phyloP scores from a whole-genome alignment of 2,888 invertebrate genomes.

The Pocota personata region DNA sequence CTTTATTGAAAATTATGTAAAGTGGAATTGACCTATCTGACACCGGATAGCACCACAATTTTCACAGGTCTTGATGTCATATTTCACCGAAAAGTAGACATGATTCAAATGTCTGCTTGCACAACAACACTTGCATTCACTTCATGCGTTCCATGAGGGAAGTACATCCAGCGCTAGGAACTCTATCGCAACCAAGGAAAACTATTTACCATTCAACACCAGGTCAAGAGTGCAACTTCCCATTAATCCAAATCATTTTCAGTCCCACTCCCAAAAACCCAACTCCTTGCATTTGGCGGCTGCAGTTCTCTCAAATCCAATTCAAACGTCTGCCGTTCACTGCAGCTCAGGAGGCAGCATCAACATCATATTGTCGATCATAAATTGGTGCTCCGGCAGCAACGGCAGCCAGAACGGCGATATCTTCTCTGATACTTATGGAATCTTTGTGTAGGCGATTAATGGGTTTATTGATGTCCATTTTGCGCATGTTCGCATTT shows the following conservation, averaged over 20 bases:
- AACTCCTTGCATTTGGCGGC: slow-evolving; percentile 17
- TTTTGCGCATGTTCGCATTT: slow-evolving; percentile 71
- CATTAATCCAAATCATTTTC: slow-evolving; percentile 57
- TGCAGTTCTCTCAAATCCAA: slow-evolving; percentile 45
- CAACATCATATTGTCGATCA: slow-evolving; percentile 64
- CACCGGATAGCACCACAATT: too few species aligned
- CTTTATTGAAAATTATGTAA: background rate
- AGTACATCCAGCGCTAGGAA: background rate
- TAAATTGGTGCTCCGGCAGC: slow-evolving; percentile 60
- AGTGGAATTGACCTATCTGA: background rate
- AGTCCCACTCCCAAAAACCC: slow-evolving; percentile 34
- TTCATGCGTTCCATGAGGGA: background rate
- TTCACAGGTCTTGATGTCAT: background rate
- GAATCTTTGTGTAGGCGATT: slow-evolving; percentile 75
- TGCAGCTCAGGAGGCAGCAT: slow-evolving; percentile 53
- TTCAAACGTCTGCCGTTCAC: slow-evolving; percentile 51
- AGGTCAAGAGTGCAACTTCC: slow-evolving; percentile 62
- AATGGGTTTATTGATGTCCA: slow-evolving; percentile 76
- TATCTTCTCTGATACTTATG: slow-evolving; percentile 68
- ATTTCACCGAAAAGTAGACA: background rate
- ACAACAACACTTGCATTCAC: background rate
- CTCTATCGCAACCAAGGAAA: background rate
- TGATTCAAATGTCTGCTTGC: background rate
- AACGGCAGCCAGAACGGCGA: slow-evolving; percentile 59
- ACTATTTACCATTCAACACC: slow-evolving; percentile 56